Base-by-base conservation (phyloP, 2,113 vertebrate genomes). In the Nothoprocta perdicaria region DNA sequence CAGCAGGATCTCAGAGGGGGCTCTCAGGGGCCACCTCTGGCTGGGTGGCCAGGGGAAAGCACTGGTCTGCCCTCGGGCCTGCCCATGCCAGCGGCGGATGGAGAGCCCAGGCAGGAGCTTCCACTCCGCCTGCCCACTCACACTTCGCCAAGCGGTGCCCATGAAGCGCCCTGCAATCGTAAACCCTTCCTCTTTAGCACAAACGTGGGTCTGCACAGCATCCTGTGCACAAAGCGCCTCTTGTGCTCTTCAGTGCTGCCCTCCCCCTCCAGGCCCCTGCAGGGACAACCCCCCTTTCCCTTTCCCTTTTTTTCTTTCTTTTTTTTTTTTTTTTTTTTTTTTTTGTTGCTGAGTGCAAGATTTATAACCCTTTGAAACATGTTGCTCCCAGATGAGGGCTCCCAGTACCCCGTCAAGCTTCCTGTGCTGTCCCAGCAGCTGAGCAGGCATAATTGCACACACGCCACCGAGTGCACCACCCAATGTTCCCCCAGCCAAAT, bases 281-380 rank as follows among this genome's bases (percentile, higher is more conserved):
- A 0, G 52, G 71, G 57, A 81, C n/a, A 84, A 73, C 74, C 60
- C 9, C 46, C 21, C 8, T 15, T 8, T 21, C 22, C 24, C n/a
- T 13, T n/a, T 15, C 10, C 5, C 3, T 45, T 40, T 8, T 52
- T 43, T 6, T 46, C 24, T 3, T 21, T 8, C 48, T 26, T 3
- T 23, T 74, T 68, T 89, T 73, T 80, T 52, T 50, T 71, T 46
- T 43, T 8, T 52, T 26, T 3, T 23, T 74, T 68, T 89, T 73
- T 80, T 52, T 50, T 71, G n/a, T 90, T 91, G 74, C 86, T 93
- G 76, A 96, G 91, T 41, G 73, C 53, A 91, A 90, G 91, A 85
- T 96, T 96, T 95, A 96, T 92, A 97, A 96, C 58, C 43, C 87
- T 97, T 97, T 96, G 91, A 97, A 97, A 96, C 95, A 97, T 94